Conservation (phyloP, 2,113 vertebrate species). For the Pogona vitticeps region DNA sequence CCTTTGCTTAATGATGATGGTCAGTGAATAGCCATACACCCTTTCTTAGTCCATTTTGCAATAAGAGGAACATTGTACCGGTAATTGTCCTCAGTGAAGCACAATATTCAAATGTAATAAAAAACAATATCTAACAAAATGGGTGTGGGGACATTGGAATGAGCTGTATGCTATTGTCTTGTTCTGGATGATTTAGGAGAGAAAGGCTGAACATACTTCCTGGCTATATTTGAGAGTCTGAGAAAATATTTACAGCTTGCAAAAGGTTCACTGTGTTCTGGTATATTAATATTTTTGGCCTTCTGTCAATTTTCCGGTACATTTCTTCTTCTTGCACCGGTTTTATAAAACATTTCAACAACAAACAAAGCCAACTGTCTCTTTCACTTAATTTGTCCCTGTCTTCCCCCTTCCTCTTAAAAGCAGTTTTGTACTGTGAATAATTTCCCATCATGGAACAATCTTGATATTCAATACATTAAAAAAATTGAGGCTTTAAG, state of each 20-base stretch:
- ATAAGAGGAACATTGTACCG: not conserved
- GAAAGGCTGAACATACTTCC: not conserved
- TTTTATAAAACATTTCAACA: conserved; percentile 58
- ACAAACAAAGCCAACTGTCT: conserved; percentile 56
- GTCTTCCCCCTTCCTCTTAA: conserved; percentile 21
- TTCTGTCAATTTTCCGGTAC: conserved; percentile 39
- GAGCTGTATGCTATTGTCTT: not conserved
- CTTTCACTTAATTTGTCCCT: conserved; percentile 60
- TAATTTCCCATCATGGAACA: not conserved
- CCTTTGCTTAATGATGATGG: not conserved
- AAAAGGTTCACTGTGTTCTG: conserved; percentile 45
- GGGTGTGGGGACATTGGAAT: not conserved
- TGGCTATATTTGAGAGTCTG: not conserved
- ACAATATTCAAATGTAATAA: not conserved
- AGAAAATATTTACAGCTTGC: conserved; percentile 51
- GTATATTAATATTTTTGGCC: conserved; percentile 63
- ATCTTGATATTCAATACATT: not conserved
- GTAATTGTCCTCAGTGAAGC: not conserved
- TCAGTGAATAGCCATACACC: not conserved
- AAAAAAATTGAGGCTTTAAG: not conserved
- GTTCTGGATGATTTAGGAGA: conserved; percentile 6
- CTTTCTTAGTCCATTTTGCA: not conserved
- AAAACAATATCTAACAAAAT: not conserved
- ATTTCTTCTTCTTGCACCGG: conserved; percentile 56
- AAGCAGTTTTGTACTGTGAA: conserved; percentile 4